phyloP scores from a whole-genome alignment of 1,140 invertebrate genomes.

The Macrostomum lignano region DNA sequence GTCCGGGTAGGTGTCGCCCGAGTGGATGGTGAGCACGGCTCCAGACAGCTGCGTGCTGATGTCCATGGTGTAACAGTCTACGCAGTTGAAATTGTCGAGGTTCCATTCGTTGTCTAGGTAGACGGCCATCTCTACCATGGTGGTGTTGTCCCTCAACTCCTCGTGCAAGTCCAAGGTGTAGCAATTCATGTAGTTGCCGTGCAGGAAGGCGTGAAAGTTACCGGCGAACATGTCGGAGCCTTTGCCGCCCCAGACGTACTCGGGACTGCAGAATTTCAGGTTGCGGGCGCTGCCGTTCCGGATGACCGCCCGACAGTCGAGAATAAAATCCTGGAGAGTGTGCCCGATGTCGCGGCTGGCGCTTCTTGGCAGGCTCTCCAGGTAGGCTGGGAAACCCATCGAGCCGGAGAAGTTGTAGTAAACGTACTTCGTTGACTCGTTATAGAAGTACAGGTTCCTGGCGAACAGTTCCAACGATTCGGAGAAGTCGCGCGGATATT shows the following conservation, averaged over 20 bases:
- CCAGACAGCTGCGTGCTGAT: constrained; percentile 4
- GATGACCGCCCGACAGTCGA: constrained; percentile 5
- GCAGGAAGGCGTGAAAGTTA: background rate
- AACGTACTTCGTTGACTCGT: background rate
- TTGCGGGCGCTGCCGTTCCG: constrained; percentile 1
- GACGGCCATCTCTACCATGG: background rate
- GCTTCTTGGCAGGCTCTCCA: background rate
- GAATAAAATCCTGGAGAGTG: background rate
- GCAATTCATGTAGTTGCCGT: constrained; percentile 4
- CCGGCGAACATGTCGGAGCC: background rate
- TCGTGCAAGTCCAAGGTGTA: background rate
- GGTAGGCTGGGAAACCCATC: constrained; percentile 1
- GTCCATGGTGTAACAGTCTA: constrained; percentile 1
- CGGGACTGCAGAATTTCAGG: no score
- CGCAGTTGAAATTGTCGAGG: background rate
- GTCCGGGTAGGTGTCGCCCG: constrained; percentile 1
- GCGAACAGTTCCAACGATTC: background rate
- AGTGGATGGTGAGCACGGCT: background rate
- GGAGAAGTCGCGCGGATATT: constrained; percentile 1
- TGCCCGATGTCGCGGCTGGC: background rate
- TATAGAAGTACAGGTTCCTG: background rate
- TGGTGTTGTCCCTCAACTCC: background rate
- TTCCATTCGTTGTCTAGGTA: constrained; percentile 1
- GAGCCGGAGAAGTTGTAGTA: background rate
- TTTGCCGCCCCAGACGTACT: no score